Base-by-base conservation (phyloP, 2,113 vertebrate genomes). In the Dermatemys mawii region DNA sequence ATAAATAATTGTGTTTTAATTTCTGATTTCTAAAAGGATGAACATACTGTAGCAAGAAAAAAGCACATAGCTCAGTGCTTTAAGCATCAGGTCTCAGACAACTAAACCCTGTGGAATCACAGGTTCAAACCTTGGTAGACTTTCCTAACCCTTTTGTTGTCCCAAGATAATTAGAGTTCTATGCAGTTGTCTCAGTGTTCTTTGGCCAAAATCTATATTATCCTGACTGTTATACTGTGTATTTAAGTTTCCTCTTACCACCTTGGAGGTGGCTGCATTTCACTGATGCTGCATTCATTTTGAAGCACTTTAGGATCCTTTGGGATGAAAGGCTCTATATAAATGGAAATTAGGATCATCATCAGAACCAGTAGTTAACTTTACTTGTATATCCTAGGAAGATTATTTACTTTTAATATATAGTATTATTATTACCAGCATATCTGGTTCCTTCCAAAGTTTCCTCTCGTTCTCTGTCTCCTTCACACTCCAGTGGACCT, bases 381-480 rank as follows among this genome's bases (percentile, higher is more conserved):
- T 24, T 76, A 46, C 26, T 83, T 24, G 26, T 14, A 6, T 29
- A 67, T 48, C 46, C 24, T 53, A 22, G 17, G 44, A 49, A 83
- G 32, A 78, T 5, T 27, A 44, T 44, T 46, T 46, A 44, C 53
- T 95, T 85, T 67, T 84, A 86, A 88, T 51, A 90, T 38, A 89
- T 0, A 5, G 57, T 51, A 11, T 0, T 4, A 54, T 53, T 26
- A 80, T 97, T 98, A 99, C 99, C 99, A 83, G 98, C 97, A 96
- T 98, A 99, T 91, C 99, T 98, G 26, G 98, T 97, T 97, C 98
- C 98, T 95, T 99, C 99, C 92, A 99, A 90, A 32, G 98, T 81
- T 87, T 99, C 99, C 95, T 99, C 99, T 82, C 98, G 97, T 83
- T 99, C 99, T 96, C 98, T 97, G 96, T 98, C 94, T 89, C 98